Evolutionary conservation across 2,113 vertebrate species (phyloP), one percentile per base, ranked within the genome.

Genomic region (Rhabdomys dilectus): DNA sequence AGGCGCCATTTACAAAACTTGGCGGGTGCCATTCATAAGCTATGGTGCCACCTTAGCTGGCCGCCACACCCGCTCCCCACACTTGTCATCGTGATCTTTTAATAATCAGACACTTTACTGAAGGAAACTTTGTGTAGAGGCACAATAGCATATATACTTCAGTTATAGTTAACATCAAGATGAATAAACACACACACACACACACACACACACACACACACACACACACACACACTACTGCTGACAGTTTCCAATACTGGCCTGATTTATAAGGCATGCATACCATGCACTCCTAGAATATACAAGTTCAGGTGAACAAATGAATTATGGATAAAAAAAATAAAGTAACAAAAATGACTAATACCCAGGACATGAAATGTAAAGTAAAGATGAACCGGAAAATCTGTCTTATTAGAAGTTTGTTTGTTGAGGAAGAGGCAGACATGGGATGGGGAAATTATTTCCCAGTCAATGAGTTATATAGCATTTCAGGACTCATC

Each of bases 371-470:
- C 70, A 68, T 64, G 21, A 86, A 86, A 68, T 77, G 84, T 7
- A n/a, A 13, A 21, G 85, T 56, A 19, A 82, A 3, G 5, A 51
- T 31, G 72, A 58, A 51, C 6, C 36, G 80, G 42, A 26, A 39
- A 80, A 73, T 39, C 11, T 66, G 36, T 76, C 5, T 36, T 66
- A 12, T 2, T 76, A 24, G 48, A 12, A 7, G 3, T 62, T 21
- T 1, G 0, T 2, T 62, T 39, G 34, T 88, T 72, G 7, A 7
- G 6, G 2, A 45, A 29, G 8, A 81, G 34, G 3, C 13, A 93
- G 4, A 7, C 1, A 66, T 36, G 1, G 0, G 7, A 0, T 53
- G 13, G 11, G 4, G 4, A 75, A 2, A 58, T 51, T 75, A 31
- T 76, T 68, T 24, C 17, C 7, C n/a, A 45, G 21, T 39, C 5